These are phyloP conservation scores for Clavelina lepadiformis DNA, from an alignment of 23 tunicate genomes.

Conservation along the genomic window DNA sequence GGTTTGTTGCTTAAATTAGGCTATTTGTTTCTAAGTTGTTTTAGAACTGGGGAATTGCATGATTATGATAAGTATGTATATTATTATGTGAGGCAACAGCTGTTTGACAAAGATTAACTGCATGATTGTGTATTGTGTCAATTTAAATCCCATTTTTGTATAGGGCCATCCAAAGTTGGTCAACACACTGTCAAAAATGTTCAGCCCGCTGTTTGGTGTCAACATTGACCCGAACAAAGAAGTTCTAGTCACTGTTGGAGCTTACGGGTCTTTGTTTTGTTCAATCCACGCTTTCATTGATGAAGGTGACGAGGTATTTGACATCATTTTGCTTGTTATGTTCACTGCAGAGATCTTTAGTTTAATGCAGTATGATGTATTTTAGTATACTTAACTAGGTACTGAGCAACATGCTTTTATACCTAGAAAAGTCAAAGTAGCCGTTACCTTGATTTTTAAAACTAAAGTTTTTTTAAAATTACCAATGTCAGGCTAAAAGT, in stretches of 20 bases:
- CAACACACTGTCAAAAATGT: conserved; percentile 48
- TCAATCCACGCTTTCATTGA: conserved; percentile 85
- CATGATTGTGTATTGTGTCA: too few species aligned
- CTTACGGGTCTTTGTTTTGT: conserved; percentile 73
- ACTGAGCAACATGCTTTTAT: too few species aligned
- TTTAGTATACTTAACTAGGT: too few species aligned
- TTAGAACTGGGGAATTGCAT: background rate
- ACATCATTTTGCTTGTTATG: conserved; percentile 29
- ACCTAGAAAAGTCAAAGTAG: too few species aligned
- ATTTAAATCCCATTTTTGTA: too few species aligned
- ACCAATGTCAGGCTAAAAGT: too few species aligned
- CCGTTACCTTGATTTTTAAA: too few species aligned
- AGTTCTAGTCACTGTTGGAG: conserved; percentile 75
- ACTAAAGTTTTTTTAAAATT: too few species aligned
- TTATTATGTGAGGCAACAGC: background rate
- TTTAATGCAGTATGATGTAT: too few species aligned
- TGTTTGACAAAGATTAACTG: too few species aligned
- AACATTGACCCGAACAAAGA: conserved; percentile 63
- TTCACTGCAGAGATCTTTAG: conserved; percentile 79
- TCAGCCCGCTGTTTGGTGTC: conserved; percentile 60
- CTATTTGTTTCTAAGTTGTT: background rate
- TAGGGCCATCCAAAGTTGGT: conserved; percentile 85
- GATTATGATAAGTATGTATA: background rate
- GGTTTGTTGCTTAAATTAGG: background rate
- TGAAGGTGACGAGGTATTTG: conserved; percentile 79